Conservation (phyloP, 2,113 vertebrate genomes). For the Drymodes brunneopygia region DNA sequence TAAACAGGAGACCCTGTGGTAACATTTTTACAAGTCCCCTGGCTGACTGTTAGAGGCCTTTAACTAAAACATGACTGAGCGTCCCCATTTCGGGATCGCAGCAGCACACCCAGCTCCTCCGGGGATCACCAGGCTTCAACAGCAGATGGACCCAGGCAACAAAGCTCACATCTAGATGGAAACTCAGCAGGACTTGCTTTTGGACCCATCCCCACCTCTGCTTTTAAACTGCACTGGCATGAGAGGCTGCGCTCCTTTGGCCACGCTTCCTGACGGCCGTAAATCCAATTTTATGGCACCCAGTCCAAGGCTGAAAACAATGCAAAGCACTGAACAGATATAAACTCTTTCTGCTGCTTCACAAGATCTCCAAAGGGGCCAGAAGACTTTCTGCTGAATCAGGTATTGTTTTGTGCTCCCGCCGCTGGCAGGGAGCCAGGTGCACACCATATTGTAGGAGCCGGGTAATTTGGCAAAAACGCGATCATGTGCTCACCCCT, state of each 20-base stretch:
- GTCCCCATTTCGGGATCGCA: neutral
- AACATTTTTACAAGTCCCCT: slow-evolving; percentile 48
- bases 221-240: neutral
- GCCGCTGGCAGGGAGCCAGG: neutral
- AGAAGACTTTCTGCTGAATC: slow-evolving; percentile 58
- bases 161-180: neutral
- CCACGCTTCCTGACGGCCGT: neutral
- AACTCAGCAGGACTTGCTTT: neutral
- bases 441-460: slow-evolving; percentile 38
- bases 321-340: slow-evolving; percentile 23
- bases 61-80: slow-evolving; percentile 45
- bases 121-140: neutral
- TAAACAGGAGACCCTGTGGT: slow-evolving; percentile 28
- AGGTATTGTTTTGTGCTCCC: slow-evolving; percentile 38
- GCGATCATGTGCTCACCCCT: slow-evolving; percentile 24
- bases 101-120: neutral
- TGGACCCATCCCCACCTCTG: neutral
- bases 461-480: slow-evolving; percentile 48
- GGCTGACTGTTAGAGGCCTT: slow-evolving; percentile 32
- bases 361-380: slow-evolving; percentile 43
- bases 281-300: slow-evolving; percentile 43
- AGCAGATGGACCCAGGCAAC: slow-evolving; percentile 1
- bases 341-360: slow-evolving; percentile 55
- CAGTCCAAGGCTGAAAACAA: slow-evolving; percentile 18
- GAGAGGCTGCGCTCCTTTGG: slow-evolving; percentile 9